Evolutionary conservation across 1,140 invertebrate genomes (phyloP), one percentile per base, ranked within the genome.

Genomic region (Eurosta solidaginis): DNA sequence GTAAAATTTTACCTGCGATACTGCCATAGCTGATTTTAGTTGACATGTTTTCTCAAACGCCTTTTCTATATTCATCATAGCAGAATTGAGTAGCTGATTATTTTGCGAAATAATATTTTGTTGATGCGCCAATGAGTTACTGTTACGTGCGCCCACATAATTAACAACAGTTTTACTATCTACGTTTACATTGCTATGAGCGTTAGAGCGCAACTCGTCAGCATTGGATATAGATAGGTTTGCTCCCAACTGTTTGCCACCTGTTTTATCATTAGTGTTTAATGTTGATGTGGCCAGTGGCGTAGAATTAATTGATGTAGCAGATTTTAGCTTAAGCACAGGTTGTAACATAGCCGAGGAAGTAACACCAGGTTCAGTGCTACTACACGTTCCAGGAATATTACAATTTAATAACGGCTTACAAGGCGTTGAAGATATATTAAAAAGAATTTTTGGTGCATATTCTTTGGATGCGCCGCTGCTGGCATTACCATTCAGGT

Each of bases 61-160:
- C 22, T 73, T 80, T 73, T 80, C 79, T 42, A 80, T 80, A 45
- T 78, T 80, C 10, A 74, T 6, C 76, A 80, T 80, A 2, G 73
- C 79, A 0, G 59, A 80, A 2, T 59, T 50, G 3, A 80, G 20
- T 9, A 80, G 40, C 47, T 74, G 74, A 77, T 77, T 78, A 47
- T 80, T 78, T 33, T 80, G 50, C 14, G 74, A 22, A 47, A 68
- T n/a, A 2, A 68, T 68, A 29, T 22, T 68, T 14, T 68, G 33
- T 22, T 68, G 59, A 33, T 33, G 54, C 29, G 54, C 4, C 5
- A 17, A n/a, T n/a, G 27, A 17, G 27, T 63, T 63, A n/a, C 25
- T 12, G 17, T 3, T 29, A 42, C n/a, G n/a, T n/a, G n/a, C n/a
- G n/a, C n/a, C n/a, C 27, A 1, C 9, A 17, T n/a, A 47, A 47